A percentile compares a stretch with the other conserved stretches of the same genome.
phyloP scores from a whole-genome alignment of 2,797 vertebrate species.

The Gymnothorax javanicus region DNA sequence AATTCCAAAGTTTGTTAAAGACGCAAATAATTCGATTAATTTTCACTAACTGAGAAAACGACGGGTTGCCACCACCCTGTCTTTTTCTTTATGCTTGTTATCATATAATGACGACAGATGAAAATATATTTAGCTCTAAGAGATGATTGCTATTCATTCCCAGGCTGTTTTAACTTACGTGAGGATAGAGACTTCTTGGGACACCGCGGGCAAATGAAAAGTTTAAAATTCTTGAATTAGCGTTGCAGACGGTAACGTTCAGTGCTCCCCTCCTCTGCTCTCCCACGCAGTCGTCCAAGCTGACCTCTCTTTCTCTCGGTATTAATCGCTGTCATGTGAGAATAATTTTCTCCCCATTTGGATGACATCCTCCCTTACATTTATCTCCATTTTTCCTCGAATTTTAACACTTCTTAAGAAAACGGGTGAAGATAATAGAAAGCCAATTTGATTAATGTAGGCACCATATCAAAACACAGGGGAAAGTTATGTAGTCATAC shows the following conservation, averaged over 20 bases:
- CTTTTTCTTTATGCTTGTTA: not conserved
- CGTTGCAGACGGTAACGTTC: not conserved
- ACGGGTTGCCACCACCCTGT: not conserved
- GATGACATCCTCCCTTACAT: constrained; percentile 45
- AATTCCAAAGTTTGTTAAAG: not conserved
- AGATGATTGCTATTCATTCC: not conserved
- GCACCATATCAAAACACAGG: constrained; percentile 18
- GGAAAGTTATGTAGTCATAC: not conserved
- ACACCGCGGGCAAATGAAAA: not conserved
- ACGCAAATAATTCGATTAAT: not conserved
- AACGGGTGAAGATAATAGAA: constrained; percentile 35
- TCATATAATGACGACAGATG: constrained; percentile 2
- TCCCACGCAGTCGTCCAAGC: not conserved
- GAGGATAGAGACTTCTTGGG: not conserved
- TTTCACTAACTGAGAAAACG: not conserved
- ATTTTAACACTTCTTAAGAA: constrained; percentile 12
- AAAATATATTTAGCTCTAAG: not conserved
- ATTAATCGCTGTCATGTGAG: constrained; percentile 76
- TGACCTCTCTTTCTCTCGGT: not conserved
- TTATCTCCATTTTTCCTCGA: constrained; percentile 47
- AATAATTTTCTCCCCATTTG: constrained; percentile 2
- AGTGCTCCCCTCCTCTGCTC: not conserved
- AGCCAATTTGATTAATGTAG: not conserved
- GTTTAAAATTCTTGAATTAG: not conserved
- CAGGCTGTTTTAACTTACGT: not conserved